Evolutionary conservation across 2,797 vertebrate species (phyloP).

Genomic region (Pipistrellus nathusii): DNA sequence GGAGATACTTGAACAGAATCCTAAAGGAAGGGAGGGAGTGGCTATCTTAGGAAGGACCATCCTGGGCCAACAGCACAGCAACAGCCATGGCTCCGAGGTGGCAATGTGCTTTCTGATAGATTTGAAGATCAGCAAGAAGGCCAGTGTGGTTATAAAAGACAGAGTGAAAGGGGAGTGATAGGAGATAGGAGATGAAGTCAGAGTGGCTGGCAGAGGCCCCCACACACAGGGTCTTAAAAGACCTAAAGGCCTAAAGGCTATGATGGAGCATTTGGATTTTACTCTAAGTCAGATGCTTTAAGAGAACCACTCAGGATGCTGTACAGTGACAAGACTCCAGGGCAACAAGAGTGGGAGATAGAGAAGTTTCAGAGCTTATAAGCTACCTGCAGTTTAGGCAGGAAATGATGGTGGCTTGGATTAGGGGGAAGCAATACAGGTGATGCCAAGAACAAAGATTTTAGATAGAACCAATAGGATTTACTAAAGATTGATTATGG

Average conservation of each 20-base stretch:
- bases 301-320: not conserved
- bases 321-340: not conserved
- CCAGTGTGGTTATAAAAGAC: not conserved
- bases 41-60: not conserved
- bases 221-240: not conserved
- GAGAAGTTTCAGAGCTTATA: not conserved
- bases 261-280: not conserved
- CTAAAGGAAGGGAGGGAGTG: not conserved
- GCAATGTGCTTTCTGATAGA: not conserved
- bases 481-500: not conserved
- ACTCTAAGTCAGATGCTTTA: not conserved
- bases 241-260: not conserved
- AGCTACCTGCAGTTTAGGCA: not conserved
- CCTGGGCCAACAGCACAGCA: not conserved
- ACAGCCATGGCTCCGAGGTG: not conserved
- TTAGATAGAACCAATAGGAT: not conserved
- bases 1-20: not conserved
- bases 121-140: not conserved
- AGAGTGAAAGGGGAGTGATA: not conserved
- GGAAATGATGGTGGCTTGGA: not conserved
- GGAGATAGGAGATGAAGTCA: not conserved
- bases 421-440: not conserved
- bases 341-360: not conserved
- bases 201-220: not conserved
- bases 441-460: not conserved